Conservation (phyloP, 2,797 vertebrate species). For the Catharus ustulatus region DNA sequence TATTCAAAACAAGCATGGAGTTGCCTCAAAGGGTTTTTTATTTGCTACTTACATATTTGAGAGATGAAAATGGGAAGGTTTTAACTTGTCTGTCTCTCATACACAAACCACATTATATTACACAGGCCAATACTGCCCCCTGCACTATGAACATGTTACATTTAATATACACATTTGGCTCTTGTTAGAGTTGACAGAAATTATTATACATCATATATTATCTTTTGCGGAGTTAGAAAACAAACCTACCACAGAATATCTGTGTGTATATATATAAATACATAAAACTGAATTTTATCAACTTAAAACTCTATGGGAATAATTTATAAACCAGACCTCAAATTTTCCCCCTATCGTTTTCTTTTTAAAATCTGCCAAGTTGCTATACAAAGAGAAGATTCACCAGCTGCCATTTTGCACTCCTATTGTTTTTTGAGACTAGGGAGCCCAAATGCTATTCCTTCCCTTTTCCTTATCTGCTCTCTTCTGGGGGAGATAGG, state of each 20-base stretch:
- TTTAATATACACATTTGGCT: neutral
- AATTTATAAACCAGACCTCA: neutral
- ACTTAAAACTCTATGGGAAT: neutral
- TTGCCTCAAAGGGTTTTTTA: neutral
- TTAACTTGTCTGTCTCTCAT: neutral
- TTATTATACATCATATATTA: neutral
- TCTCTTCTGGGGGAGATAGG: neutral
- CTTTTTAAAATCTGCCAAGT: neutral
- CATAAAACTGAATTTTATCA: neutral
- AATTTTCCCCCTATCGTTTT: rapidly evolving
- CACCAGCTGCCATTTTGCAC: neutral
- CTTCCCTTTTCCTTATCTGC: neutral
- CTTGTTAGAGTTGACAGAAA: neutral
- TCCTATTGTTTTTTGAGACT: neutral
- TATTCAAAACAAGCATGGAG: neutral
- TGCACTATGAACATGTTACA: neutral
- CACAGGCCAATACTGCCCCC: slow-evolving; percentile 27
- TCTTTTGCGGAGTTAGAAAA: neutral
- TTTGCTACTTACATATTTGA: neutral
- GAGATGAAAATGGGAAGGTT: neutral
- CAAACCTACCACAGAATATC: neutral
- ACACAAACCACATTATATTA: neutral
- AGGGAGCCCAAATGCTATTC: neutral
- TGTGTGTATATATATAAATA: neutral
- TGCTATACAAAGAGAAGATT: neutral